Evolutionary conservation across 2,888 invertebrate genomes (phyloP).

Genomic region (Thymelicus lineola): DNA sequence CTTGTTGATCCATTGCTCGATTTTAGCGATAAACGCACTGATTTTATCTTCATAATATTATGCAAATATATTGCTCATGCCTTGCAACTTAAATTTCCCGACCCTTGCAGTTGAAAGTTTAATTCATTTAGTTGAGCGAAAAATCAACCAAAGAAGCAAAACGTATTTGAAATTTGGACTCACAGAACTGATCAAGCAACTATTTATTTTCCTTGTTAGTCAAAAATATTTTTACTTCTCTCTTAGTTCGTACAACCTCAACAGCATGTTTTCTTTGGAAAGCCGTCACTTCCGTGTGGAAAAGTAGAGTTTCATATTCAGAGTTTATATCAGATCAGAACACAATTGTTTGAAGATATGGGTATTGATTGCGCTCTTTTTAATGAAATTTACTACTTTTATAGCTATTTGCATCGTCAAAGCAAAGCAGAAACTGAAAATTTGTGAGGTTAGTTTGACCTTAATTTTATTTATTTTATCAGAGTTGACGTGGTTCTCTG

Average conservation of each 20-base stretch:
- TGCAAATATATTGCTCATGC: slow-evolving; percentile 37
- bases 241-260: slow-evolving; percentile 35
- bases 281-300: slow-evolving; percentile 40
- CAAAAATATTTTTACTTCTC: slow-evolving; percentile 36
- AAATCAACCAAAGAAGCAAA: slow-evolving; percentile 40
- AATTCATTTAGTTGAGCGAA: slow-evolving; percentile 39
- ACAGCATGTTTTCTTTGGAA: slow-evolving; percentile 38
- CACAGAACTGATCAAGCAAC: slow-evolving; percentile 20
- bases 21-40: slow-evolving; percentile 42
- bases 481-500: no score
- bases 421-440: no score
- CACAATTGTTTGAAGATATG: no score
- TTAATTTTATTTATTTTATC: no score
- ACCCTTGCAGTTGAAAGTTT: slow-evolving; percentile 39
- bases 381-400: no score
- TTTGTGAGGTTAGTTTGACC: no score
- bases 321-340: no score
- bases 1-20: slow-evolving; percentile 40
- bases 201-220: slow-evolving; percentile 19
- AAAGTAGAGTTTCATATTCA: slow-evolving; percentile 21
- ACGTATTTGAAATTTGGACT: slow-evolving; percentile 38
- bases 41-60: slow-evolving; percentile 39
- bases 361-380: no score
- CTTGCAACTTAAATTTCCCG: slow-evolving; percentile 38
- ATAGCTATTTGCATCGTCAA: no score